phyloP scores from a whole-genome alignment of 2,888 invertebrate species.

The Hirtodrosophila trivittata region DNA sequence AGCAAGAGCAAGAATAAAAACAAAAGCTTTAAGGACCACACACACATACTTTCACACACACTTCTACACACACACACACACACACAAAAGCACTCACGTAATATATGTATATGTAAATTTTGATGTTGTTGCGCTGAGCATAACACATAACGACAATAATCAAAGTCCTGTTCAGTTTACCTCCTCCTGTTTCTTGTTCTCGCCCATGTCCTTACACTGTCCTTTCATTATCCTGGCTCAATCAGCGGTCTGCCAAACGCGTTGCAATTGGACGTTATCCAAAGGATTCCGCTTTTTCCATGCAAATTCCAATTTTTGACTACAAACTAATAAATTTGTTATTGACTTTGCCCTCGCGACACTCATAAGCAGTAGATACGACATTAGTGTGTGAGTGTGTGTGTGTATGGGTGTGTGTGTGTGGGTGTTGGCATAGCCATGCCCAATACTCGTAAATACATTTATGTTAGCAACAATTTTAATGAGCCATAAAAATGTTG shows the following conservation, averaged over 20 bases:
- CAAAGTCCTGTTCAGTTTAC: constrained; percentile 44
- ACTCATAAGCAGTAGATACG: no score
- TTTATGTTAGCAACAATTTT: constrained; percentile 53
- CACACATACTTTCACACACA: constrained; percentile 11
- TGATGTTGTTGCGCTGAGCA: constrained; percentile 34
- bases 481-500: constrained; percentile 74
- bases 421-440: background rate
- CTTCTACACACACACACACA: constrained; percentile 14
- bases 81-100: background rate
- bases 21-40: constrained; percentile 27
- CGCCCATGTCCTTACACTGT: constrained; percentile 1
- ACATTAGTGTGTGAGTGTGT: no score
- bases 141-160: constrained; percentile 36
- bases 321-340: constrained; percentile 31
- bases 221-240: constrained; percentile 3
- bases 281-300: constrained; percentile 16
- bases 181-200: background rate
- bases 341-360: constrained; percentile 30
- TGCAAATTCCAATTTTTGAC: constrained; percentile 21
- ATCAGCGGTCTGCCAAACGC: constrained; percentile 5
- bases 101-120: constrained; percentile 42
- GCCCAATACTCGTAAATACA: constrained; percentile 41
- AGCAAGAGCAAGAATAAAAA: constrained; percentile 22
- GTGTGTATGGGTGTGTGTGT: background rate
- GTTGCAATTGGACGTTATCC: constrained; percentile 18